phyloP scores from a whole-genome alignment of 2,888 invertebrate species.

The Sylvicola fuscatus region DNA sequence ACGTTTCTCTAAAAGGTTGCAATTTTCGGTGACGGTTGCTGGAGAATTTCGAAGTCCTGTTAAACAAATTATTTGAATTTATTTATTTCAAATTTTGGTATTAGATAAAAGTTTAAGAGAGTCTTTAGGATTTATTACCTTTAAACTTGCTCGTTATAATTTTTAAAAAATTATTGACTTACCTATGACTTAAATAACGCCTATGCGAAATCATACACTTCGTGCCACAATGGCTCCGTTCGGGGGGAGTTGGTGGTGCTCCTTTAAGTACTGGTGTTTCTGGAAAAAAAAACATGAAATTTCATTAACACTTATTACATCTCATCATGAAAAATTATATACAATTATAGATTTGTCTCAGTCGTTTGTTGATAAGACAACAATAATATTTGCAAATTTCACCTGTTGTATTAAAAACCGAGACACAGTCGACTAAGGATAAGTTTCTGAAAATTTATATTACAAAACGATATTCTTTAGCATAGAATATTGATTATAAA shows the following conservation, averaged over 20 bases:
- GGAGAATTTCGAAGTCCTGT: constrained; percentile 86
- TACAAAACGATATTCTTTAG: too few relatives aligned
- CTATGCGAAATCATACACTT: constrained; percentile 83
- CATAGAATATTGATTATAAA: too few relatives aligned
- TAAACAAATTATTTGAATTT: constrained; percentile 11
- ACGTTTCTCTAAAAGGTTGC: constrained; percentile 93
- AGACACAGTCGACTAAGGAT: too few relatives aligned
- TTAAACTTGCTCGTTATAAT: not conserved
- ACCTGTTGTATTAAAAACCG: too few relatives aligned
- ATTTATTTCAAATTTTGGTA: not conserved
- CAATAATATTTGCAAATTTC: too few relatives aligned
- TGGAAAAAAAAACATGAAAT: constrained; percentile 30
- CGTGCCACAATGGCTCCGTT: constrained; percentile 45
- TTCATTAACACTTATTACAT: too few relatives aligned
- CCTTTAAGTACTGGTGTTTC: constrained; percentile 91
- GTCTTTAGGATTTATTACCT: not conserved
- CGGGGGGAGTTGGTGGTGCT: constrained; percentile 49
- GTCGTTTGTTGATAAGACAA: too few relatives aligned
- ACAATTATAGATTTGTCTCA: too few relatives aligned
- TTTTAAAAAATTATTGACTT: constrained; percentile 12
- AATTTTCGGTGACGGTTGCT: constrained; percentile 95
- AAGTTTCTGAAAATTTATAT: too few relatives aligned
- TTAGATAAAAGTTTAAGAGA: not conserved
- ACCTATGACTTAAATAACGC: constrained; percentile 70
- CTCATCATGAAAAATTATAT: too few relatives aligned